Base-by-base conservation (phyloP, 2,888 invertebrate genomes). In the Prenolepis imparis region DNA sequence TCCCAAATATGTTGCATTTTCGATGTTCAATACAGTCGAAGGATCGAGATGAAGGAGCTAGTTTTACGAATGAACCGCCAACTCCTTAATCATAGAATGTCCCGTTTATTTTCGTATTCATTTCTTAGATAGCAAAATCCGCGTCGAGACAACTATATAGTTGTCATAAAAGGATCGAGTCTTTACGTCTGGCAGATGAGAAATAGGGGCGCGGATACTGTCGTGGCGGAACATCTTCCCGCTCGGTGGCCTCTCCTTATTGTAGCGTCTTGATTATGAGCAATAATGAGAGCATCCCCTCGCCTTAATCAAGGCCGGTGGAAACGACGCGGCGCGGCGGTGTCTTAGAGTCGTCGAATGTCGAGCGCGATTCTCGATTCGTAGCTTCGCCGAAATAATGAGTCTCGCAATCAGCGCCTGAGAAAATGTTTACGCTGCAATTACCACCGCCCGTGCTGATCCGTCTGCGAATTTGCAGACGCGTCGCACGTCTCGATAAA, bases 351-450 rank as follows among this genome's bases (percentile, higher is more conserved):
- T 86, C 86, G 91, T 89, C 91, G 90, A 91, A 91, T 90, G 88
- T 92, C 88, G 87, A 93, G 91, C 86, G 82, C 67, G 84, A 90
- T 91, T 92, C 91, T 89, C 89, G 91, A 92, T 93, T 92, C 87
- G 88, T 87, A 89, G 89, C 87, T 89, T 91, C 87, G 86, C 89
- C 89, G 90, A 93, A 93, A 93, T 94, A 94, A 94, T 93, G 94
- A 93, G 93, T 94, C 91, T 92, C 92, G 93, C 93, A 94, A 94
- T 94, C 93, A 93, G 90, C 89, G 88, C 87, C 83, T 82, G 84
- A 87, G 88, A 90, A 92, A 93, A 93, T 93, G 92, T 94, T 94
- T 93, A 93, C 92, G 91, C 91, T 92, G 93, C 92, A 94, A 93
- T 93, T 93, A 93, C 90, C 86, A 83, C 66, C 86, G 66, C 74